These are phyloP conservation scores for Caenorhabditis afra DNA, from an alignment of 2,888 invertebrate species.

Conservation along the genomic window DNA sequence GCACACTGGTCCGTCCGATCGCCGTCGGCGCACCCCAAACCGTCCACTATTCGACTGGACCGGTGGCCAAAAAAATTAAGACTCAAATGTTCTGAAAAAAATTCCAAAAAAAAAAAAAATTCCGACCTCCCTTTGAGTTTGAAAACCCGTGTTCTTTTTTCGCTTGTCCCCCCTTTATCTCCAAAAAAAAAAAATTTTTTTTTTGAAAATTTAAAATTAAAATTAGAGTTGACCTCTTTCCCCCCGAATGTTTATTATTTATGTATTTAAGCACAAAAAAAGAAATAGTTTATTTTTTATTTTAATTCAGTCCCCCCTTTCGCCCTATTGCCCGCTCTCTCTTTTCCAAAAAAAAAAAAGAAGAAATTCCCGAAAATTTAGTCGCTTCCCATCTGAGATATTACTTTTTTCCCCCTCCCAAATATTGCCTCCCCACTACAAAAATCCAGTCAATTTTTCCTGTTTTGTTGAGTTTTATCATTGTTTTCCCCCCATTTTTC, in stretches of 20 bases:
- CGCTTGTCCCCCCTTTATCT: background rate
- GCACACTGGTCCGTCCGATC: conserved; percentile 25
- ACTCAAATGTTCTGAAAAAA: conserved; percentile 33
- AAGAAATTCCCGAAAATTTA: conserved; percentile 43
- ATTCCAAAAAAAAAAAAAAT: background rate
- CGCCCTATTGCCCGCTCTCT: conserved; percentile 22
- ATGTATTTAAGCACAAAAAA: conserved; percentile 7
- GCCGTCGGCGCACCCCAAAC: conserved; percentile 1
- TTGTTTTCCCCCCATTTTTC: conserved; percentile 27
- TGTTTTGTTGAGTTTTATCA: conserved; percentile 43
- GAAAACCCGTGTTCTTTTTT: too few relatives aligned
- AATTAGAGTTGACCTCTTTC: conserved; percentile 50
- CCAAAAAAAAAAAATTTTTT: conserved; percentile 7
- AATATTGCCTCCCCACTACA: background rate
- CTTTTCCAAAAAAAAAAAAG: conserved; percentile 4
- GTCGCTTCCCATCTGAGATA: conserved; percentile 56
- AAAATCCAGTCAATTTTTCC: conserved; percentile 12
- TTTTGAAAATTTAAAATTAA: too few relatives aligned
- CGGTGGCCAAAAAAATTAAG: conserved; percentile 25
- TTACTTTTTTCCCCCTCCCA: conserved; percentile 1
- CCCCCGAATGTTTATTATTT: conserved; percentile 12
- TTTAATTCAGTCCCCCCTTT: conserved; percentile 1
- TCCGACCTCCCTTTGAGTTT: too few relatives aligned
- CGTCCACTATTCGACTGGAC: conserved; percentile 5
- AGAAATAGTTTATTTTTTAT: background rate